Evolutionary conservation across 1,140 invertebrate genomes (phyloP).

Genomic region (Meloidogyne floridensis): DNA sequence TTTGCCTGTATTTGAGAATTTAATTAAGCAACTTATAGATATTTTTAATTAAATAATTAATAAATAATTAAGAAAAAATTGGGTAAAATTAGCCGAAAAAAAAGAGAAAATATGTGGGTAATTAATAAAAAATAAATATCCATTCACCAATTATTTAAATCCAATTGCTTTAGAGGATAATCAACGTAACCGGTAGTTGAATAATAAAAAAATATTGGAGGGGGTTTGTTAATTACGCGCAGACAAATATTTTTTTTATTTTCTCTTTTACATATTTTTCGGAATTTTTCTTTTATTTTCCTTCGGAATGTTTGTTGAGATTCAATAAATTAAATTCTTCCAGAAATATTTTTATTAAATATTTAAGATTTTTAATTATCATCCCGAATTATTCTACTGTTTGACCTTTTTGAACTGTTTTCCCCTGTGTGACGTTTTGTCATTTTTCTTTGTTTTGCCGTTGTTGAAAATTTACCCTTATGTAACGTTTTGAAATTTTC

Average conservation of each 20-base stretch:
- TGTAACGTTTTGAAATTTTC: too few relatives aligned
- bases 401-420: too few relatives aligned
- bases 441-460: not conserved
- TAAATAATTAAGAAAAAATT: not conserved
- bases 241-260: not conserved
- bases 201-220: not conserved
- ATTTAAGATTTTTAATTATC: too few relatives aligned
- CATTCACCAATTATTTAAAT: not conserved
- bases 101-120: not conserved
- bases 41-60: too few relatives aligned
- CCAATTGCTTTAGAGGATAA: not conserved
- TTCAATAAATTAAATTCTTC: too few relatives aligned
- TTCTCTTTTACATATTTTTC: not conserved
- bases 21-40: too few relatives aligned
- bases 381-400: too few relatives aligned
- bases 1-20: too few relatives aligned
- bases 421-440: too few relatives aligned
- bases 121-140: constrained; percentile 1
- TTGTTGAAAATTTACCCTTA: too few relatives aligned
- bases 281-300: not conserved
- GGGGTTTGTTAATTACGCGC: not conserved
- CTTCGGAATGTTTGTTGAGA: not conserved
- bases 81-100: not conserved
- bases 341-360: too few relatives aligned
- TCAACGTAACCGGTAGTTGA: constrained; percentile 15